Evolutionary conservation across 2,113 vertebrate genomes (phyloP).

Genomic region (Oreochromis niloticus): DNA sequence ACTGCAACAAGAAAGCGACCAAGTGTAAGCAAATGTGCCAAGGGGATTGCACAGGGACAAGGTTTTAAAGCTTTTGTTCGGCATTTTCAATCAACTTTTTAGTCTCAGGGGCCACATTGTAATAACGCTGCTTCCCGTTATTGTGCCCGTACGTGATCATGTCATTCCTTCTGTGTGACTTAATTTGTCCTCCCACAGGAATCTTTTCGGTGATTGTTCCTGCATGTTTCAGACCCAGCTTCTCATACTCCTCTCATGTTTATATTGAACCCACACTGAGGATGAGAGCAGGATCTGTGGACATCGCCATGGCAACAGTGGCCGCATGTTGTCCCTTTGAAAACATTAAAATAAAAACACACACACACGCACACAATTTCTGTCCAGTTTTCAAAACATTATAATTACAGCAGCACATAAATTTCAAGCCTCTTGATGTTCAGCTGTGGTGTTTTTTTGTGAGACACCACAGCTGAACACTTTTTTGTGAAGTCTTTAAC

Average conservation of each 20-base stretch:
- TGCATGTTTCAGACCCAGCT: background rate
- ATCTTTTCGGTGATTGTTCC: background rate
- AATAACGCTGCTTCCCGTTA: background rate
- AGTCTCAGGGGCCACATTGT: background rate
- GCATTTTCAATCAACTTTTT: background rate
- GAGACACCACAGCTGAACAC: background rate
- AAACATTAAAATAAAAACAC: background rate
- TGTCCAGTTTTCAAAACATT: background rate
- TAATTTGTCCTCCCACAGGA: constrained; percentile 16
- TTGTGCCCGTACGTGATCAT: background rate
- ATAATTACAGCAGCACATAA: background rate
- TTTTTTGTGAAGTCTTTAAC: background rate
- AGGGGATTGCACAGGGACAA: background rate
- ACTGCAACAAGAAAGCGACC: background rate
- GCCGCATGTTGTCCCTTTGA: background rate
- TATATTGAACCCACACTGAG: background rate
- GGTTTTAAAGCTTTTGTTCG: background rate
- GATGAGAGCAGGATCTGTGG: constrained; percentile 5
- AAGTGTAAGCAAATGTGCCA: background rate
- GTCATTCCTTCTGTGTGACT: background rate
- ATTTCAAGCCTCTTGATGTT: background rate
- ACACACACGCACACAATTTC: background rate
- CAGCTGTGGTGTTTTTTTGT: background rate
- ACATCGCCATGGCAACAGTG: constrained; percentile 33
- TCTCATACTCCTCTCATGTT: background rate